phyloP scores from a whole-genome alignment of 2,888 invertebrate species.

The Ormia ochracea region DNA sequence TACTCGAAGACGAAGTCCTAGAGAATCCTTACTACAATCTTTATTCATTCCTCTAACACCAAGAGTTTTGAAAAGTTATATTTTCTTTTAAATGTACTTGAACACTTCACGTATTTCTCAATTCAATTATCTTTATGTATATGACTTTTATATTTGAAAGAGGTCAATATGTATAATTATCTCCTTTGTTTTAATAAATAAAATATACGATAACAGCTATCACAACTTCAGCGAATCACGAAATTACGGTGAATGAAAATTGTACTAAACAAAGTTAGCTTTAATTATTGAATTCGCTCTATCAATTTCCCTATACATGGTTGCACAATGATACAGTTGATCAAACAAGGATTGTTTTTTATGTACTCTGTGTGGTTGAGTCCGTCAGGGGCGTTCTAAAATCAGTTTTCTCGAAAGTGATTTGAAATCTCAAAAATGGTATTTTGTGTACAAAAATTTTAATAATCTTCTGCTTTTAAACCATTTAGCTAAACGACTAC shows the following conservation, averaged over 20 bases:
- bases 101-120: neutral
- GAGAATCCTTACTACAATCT: conserved; percentile 77
- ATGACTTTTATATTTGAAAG: neutral
- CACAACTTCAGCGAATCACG: conserved; percentile 5
- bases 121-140: neutral
- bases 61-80: conserved; percentile 58
- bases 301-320: neutral
- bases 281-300: neutral
- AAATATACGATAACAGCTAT: neutral
- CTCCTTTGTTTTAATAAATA: conserved; percentile 7
- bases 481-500: too few relatives aligned
- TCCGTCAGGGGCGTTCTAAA: too few relatives aligned
- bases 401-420: too few relatives aligned
- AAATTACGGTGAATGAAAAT: conserved; percentile 24
- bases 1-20: conserved; percentile 92
- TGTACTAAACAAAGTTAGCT: neutral
- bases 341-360: neutral
- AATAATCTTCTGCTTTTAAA: too few relatives aligned
- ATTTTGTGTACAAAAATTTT: too few relatives aligned
- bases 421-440: too few relatives aligned
- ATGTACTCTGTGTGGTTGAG: too few relatives aligned
- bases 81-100: conserved; percentile 36
- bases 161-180: neutral
- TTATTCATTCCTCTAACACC: conserved; percentile 74
- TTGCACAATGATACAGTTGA: neutral